Conservation (phyloP, 2,113 vertebrate species). For the Pardalotus punctatus region DNA sequence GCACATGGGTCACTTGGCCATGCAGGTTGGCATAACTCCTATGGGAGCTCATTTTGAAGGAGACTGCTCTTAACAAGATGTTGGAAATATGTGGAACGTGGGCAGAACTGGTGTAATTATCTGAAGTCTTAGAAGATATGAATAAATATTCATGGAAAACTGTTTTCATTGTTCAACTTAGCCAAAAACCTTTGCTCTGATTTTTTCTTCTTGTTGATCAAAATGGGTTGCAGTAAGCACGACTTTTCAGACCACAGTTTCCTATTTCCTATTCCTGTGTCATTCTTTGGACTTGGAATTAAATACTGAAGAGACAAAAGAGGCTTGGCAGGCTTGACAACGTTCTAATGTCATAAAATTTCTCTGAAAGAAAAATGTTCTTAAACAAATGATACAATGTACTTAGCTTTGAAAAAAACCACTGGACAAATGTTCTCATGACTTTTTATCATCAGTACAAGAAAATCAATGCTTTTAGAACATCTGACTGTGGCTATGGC, state of each 20-base stretch:
- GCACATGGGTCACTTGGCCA: background rate
- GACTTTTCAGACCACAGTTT: background rate
- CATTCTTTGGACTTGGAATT: conserved; percentile 1
- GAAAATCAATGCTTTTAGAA: conserved; percentile 5
- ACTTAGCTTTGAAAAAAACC: background rate
- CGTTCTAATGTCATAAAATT: background rate
- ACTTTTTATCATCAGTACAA: background rate
- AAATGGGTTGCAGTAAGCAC: background rate
- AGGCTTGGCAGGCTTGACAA: background rate
- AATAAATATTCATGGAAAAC: background rate
- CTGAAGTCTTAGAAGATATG: background rate
- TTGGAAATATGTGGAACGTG: background rate
- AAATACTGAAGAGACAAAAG: conserved; percentile 22
- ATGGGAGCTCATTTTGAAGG: background rate
- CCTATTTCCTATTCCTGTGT: background rate
- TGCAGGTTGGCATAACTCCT: background rate
- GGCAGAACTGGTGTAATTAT: background rate
- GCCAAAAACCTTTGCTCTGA: background rate
- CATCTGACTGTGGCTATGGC: background rate
- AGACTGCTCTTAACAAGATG: background rate
- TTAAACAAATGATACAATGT: conserved; percentile 4
- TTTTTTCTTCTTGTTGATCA: background rate
- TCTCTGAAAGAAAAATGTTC: background rate
- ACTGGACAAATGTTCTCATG: background rate
- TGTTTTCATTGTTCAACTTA: background rate